These are phyloP conservation scores for Lycaon pictus DNA, from an alignment of 2,113 vertebrate genomes.

Conservation along the genomic window DNA sequence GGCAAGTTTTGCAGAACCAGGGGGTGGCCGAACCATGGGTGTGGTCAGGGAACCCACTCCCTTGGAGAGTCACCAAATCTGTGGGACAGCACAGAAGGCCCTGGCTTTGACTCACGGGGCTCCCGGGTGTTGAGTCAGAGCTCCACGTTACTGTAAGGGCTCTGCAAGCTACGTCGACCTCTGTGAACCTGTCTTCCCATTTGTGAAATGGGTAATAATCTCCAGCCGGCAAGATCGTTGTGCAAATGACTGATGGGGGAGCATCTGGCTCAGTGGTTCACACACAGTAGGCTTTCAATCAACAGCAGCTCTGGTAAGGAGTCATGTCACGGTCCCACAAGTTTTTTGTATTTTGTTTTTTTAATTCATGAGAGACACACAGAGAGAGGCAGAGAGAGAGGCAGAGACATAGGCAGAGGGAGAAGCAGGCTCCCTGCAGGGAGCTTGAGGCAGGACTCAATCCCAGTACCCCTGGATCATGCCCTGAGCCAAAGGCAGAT, in stretches of 20 bases:
- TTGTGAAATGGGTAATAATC: background rate
- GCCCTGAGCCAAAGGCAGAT: no score
- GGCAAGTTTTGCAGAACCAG: background rate
- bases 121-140: background rate
- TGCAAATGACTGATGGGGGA: background rate
- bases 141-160: accelerated
- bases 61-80: background rate
- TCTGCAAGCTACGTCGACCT: background rate
- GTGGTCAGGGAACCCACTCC: background rate
- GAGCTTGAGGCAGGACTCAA: no score
- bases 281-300: background rate
- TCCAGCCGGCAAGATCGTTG: accelerated
- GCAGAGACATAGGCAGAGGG: no score
- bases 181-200: background rate
- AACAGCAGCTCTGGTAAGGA: no score
- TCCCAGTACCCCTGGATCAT: no score
- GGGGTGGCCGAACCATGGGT: background rate
- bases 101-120: background rate
- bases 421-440: no score
- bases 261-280: background rate
- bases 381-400: no score
- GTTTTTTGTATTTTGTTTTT: background rate
- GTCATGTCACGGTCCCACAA: background rate
- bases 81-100: background rate
- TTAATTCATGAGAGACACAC: no score